These are phyloP conservation scores for Probosciger aterrimus DNA, from an alignment of 2,113 vertebrate genomes.

Conservation along the genomic window DNA sequence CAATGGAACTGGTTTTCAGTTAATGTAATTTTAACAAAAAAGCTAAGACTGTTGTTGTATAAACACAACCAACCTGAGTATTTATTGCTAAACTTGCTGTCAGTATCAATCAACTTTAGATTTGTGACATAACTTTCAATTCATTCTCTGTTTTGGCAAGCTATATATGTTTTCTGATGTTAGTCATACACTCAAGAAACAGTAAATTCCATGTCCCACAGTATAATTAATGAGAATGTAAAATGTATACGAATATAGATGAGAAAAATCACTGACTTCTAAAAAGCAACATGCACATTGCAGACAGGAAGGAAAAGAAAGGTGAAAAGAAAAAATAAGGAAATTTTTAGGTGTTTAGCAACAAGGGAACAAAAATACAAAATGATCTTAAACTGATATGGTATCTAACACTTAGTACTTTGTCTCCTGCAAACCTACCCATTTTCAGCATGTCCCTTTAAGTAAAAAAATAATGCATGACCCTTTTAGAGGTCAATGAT, in stretches of 20 bases:
- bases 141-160: neutral
- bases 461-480: neutral
- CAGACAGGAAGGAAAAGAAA: neutral
- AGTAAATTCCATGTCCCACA: neutral
- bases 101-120: neutral
- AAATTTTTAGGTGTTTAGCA: neutral
- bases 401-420: neutral
- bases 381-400: neutral
- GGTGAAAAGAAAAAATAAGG: neutral
- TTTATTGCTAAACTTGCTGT: neutral
- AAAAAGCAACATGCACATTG: neutral
- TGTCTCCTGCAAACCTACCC: neutral
- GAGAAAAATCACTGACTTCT: neutral
- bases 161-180: neutral
- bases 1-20: neutral
- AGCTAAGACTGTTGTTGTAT: neutral
- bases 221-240: neutral
- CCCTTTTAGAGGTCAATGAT: neutral
- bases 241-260: neutral
- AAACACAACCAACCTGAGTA: neutral
- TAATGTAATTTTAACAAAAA: neutral
- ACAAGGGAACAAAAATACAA: neutral
- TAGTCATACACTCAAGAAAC: neutral
- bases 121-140: neutral
- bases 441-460: neutral